phyloP scores from a whole-genome alignment of 2,888 invertebrate genomes.

The Andrena praecox region DNA sequence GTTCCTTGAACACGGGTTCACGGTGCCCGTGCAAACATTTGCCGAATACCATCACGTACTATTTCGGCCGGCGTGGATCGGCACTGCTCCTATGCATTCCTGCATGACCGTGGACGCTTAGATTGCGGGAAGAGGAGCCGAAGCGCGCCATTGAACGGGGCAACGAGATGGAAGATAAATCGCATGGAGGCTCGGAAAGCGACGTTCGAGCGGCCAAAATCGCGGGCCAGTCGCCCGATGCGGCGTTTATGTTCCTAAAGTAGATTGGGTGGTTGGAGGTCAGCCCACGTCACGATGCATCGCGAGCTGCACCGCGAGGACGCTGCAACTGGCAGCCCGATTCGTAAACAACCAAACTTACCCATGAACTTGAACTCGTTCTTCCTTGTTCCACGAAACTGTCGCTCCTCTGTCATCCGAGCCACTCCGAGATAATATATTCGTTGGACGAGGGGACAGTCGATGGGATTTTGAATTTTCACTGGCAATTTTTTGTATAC shows the following conservation, averaged over 20 bases:
- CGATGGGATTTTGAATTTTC: no score
- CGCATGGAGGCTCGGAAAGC: not conserved
- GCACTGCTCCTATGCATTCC: slow-evolving; percentile 53
- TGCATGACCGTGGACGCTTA: slow-evolving; percentile 52
- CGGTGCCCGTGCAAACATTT: slow-evolving; percentile 67
- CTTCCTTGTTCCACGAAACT: no score
- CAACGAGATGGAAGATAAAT: not conserved
- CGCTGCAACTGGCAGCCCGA: not conserved
- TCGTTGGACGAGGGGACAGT: no score
- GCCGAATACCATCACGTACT: slow-evolving; percentile 73
- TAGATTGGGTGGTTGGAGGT: not conserved
- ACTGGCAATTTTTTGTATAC: no score
- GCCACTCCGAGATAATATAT: no score
- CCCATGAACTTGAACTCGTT: no score
- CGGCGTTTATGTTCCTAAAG: not conserved
- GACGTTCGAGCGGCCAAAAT: not conserved
- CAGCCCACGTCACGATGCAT: not conserved
- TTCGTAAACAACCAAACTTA: not conserved
- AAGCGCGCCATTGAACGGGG: not conserved
- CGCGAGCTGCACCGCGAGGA: not conserved
- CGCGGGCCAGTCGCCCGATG: not conserved
- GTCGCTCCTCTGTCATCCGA: no score
- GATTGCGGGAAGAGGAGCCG: slow-evolving; percentile 25
- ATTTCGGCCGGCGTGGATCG: slow-evolving; percentile 67
- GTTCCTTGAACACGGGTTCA: slow-evolving; percentile 61